These are phyloP conservation scores for Bergia puertoricense DNA, from an alignment of 92 coral and sea anemone genomes.

Conservation along the genomic window DNA sequence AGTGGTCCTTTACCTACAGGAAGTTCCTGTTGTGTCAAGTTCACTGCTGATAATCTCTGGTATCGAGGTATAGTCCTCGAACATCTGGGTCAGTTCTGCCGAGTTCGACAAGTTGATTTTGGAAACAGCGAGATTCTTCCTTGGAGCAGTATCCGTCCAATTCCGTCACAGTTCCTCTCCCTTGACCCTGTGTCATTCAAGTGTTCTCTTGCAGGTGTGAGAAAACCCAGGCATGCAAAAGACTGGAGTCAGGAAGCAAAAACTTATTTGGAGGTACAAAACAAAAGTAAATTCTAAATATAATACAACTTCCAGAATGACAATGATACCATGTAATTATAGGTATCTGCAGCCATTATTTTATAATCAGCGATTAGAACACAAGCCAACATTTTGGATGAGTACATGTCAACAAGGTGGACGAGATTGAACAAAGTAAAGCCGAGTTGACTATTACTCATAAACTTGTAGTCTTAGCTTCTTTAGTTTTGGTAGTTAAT, in stretches of 20 bases:
- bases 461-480: too few species aligned
- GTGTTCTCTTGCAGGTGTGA: slow-evolving; percentile 53
- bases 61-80: slow-evolving; percentile 54
- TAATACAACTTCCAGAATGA: background rate
- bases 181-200: slow-evolving; percentile 36
- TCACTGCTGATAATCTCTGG: slow-evolving; percentile 59
- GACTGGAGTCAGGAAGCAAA: slow-evolving; percentile 49
- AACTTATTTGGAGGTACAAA: slow-evolving; percentile 33
- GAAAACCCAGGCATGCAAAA: slow-evolving; percentile 32
- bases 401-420: too few species aligned
- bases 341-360: too few species aligned
- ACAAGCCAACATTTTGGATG: too few species aligned
- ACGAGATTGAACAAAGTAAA: too few species aligned
- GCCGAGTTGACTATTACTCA: too few species aligned
- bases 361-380: too few species aligned
- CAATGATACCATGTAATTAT: too few species aligned
- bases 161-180: slow-evolving; percentile 48
- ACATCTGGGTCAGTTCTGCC: slow-evolving; percentile 18
- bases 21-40: slow-evolving; percentile 63
- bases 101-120: slow-evolving; percentile 62
- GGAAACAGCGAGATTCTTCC: slow-evolving; percentile 58
- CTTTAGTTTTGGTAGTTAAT: too few species aligned
- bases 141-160: slow-evolving; percentile 44
- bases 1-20: slow-evolving; percentile 28
- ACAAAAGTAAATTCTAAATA: too few species aligned